Base-by-base conservation (phyloP, 2,797 vertebrate species). In the Phrynocephalus guinanensis region DNA sequence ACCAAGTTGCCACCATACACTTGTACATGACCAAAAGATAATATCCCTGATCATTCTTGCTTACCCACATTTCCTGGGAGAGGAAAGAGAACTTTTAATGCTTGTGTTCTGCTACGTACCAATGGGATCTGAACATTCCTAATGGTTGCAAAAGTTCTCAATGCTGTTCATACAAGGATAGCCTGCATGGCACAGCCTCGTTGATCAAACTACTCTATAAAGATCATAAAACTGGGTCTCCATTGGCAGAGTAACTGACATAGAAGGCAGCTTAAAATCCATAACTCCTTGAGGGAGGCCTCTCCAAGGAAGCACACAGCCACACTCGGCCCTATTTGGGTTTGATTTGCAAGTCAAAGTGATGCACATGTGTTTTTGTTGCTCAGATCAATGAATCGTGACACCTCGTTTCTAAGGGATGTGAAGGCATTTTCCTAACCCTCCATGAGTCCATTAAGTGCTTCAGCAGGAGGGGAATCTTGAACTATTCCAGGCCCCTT, bases 21-120 rank as follows among this genome's bases (percentile, higher is more conserved):
- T 20, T 63, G 60, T 18, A 63, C 15, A 5, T 63, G 60, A 63
- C 18, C 52, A 63, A 63, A 63, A 18, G 15, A 9, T 56, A 91
- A 88, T 56, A 48, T 0, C 87, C 90, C 67, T 88, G 44, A 88
- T 91, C 87, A 79, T 79, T 38, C 89, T 75, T 26, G 6, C 33
- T 78, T 87, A 22, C 20, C 73, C 66, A 83, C 0, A 0, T 48
- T 82, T 86, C 86, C 0, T 0, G 86, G 38, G 72, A 66, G 30
- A 18, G 33, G 15, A 56, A 88, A 50, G 38, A 72, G 84, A 93
- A 86, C 28, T 66, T 87, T 95, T 92, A 93, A 93, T 94, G 72
- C 83, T 93, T 93, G 81, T 85, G 91, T 94, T 90, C 87, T 89
- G 79, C 82, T 86, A 91, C 92, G 76, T 1, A 90, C 88, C 84